Evolutionary conservation across 2,113 vertebrate genomes (phyloP), one percentile per base, ranked within the genome.

Genomic region (Entelurus aequoreus): DNA sequence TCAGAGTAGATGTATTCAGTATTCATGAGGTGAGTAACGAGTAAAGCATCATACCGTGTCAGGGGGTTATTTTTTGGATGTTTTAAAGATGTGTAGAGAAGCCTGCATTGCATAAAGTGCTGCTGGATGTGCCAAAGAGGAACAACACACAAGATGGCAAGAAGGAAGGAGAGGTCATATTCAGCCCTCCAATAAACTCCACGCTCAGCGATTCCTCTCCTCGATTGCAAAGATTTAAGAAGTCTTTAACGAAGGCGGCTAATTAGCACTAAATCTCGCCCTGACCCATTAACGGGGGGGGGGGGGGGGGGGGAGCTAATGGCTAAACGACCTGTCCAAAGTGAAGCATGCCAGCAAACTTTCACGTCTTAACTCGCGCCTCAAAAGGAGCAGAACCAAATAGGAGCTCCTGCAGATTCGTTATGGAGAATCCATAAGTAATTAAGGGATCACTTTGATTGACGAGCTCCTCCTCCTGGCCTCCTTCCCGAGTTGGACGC

Each of bases 371-470:
- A 59, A 19, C 42, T 36, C 6, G 6, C 36, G 38, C 53, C 60
- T 68, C 63, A 14, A 60, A 72, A 72, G 58, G 63, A 60, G 35
- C 13, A 19, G 47, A 14, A 65, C 63, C 62, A 14, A 54, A 44
- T 56, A 47, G 47, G 16, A 48, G 57, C 49, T 62, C 28, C 65
- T 69, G 68, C 54, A 66, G 50, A 67, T 72, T 65, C 54, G 65
- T 72, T 40, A 75, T 54, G 73, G 64, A 82, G 84, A 86, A 89
- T 87, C 83, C 74, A 84, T 84, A 81, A 68, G 78, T 77, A 77
- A 86, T 87, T 82, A 84, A 70, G 50, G 49, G 54, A 79, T 66
- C 75, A 69, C 47, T 57, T 70, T 54, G 59, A 74, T 65, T 74
- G 72, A 57, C 54, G 61, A 68, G 60, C 55, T 47, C 49, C 48